phyloP scores from a whole-genome alignment of 2,113 vertebrate genomes.

The Poecilia latipinna region DNA sequence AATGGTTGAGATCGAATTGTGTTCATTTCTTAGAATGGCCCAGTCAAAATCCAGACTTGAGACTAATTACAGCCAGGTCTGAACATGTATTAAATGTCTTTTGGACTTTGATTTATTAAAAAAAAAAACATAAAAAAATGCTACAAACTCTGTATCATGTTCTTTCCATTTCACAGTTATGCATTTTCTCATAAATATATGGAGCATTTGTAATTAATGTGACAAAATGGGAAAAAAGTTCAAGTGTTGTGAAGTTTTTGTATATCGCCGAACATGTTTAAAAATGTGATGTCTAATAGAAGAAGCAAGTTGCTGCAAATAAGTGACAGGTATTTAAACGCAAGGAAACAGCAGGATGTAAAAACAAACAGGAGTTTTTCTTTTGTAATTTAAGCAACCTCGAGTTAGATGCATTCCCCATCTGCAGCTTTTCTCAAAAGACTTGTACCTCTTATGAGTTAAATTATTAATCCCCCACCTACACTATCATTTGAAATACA shows the following conservation, averaged over 20 bases:
- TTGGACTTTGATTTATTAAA: neutral
- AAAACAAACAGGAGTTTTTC: conserved; percentile 5
- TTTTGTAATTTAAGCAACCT: conserved; percentile 24
- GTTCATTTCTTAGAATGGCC: neutral
- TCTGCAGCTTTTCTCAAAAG: conserved; percentile 39
- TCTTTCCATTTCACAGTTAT: neutral
- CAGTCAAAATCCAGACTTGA: neutral
- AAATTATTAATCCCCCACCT: conserved; percentile 71
- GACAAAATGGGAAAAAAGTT: neutral
- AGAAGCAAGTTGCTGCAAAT: neutral
- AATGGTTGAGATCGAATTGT: neutral
- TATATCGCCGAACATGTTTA: neutral
- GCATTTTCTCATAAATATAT: neutral
- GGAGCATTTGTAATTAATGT: neutral
- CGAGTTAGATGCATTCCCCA: conserved; percentile 38
- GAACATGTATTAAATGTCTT: neutral
- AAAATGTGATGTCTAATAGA: neutral
- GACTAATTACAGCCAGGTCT: neutral
- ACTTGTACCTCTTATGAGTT: conserved; percentile 55
- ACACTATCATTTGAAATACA: conserved; percentile 64
- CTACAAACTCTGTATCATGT: neutral
- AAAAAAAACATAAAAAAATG: neutral
- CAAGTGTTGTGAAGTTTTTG: neutral
- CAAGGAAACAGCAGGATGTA: conserved; percentile 13
- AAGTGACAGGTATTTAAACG: conserved; percentile 11